Percentiles rank a stretch among this genome's conserved stretches.
phyloP scores from a whole-genome alignment of 2,888 invertebrate genomes.

The Calameuta filiformis region DNA sequence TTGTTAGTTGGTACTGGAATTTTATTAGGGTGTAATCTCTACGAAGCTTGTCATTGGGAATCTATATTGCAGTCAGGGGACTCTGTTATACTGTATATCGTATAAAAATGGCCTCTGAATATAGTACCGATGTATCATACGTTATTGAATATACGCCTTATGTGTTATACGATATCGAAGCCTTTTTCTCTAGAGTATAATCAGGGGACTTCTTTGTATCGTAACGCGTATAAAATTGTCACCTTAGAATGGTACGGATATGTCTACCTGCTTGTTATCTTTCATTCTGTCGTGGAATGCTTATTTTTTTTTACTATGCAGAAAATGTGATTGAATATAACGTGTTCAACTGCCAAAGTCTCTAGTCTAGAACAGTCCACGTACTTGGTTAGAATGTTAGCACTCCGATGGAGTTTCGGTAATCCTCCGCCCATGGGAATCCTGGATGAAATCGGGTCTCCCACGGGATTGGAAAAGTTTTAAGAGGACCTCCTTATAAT shows the following conservation, averaged over 20 bases:
- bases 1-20: background rate
- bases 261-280: background rate
- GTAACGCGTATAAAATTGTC: no score
- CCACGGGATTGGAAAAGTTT: slow-evolving; percentile 6
- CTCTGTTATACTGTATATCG: background rate
- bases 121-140: no score
- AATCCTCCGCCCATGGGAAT: background rate
- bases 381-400: background rate
- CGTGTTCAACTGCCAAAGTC: background rate
- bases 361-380: background rate
- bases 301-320: background rate
- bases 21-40: background rate
- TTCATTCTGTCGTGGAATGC: background rate
- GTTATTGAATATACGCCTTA: no score
- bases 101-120: background rate
- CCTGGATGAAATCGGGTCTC: background rate
- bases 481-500: background rate
- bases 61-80: background rate
- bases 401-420: background rate
- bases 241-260: background rate
- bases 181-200: no score
- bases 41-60: background rate
- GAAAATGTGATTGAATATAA: background rate
- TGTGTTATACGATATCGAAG: no score
- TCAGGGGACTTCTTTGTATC: no score